phyloP scores from a whole-genome alignment of 2,797 vertebrate species.

The Poeciliopsis gracilis region DNA sequence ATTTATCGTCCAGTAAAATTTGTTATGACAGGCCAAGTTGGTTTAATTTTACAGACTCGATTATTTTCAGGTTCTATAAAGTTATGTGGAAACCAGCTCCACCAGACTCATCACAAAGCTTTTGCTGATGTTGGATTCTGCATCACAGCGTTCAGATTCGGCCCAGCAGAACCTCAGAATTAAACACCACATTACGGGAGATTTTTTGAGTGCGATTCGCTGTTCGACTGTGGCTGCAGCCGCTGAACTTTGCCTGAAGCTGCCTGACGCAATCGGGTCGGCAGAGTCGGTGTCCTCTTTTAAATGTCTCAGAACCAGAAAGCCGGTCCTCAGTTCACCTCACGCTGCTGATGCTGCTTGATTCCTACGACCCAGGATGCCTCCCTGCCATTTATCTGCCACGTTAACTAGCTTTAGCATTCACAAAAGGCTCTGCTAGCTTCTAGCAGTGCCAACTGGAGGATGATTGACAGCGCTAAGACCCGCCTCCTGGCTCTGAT shows the following conservation, averaged over 20 bases:
- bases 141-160: constrained; percentile 8
- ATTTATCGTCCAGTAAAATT: too few species aligned
- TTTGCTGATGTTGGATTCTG: not conserved
- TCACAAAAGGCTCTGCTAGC: too few species aligned
- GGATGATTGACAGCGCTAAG: too few species aligned
- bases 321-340: not conserved
- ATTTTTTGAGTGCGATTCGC: not conserved
- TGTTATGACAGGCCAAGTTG: not conserved
- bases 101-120: not conserved
- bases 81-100: constrained; percentile 55
- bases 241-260: not conserved
- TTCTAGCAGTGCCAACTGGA: too few species aligned
- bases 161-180: not conserved
- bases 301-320: constrained; percentile 2
- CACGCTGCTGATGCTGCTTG: not conserved
- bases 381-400: not conserved
- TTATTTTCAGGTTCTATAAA: not conserved
- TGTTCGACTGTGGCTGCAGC: not conserved
- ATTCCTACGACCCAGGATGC: not conserved
- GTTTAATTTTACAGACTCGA: too few species aligned
- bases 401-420: too few species aligned
- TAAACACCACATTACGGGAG: too few species aligned
- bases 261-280: not conserved
- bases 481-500: too few species aligned
- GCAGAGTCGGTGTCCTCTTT: constrained; percentile 3